A percentile compares a stretch with the other conserved stretches of the same genome.
These are phyloP conservation scores for Chaetophractus vellerosus DNA, from an alignment of 2,797 vertebrate genomes.

Conservation along the genomic window DNA sequence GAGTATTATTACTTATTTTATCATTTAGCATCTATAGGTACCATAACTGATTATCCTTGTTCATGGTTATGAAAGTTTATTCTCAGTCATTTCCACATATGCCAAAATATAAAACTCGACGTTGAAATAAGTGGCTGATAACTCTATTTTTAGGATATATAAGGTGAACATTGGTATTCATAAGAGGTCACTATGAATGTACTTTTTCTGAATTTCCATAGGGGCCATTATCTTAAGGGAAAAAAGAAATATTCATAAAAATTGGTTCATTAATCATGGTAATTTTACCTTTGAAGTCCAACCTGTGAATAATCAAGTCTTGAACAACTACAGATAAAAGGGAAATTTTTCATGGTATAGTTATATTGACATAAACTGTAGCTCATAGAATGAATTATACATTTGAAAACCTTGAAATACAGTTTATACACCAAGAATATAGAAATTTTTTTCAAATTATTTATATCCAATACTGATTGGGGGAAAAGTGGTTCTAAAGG, in stretches of 20 bases:
- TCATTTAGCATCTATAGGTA: slow-evolving; percentile 22
- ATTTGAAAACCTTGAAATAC: slow-evolving; percentile 38
- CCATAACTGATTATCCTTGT: not conserved
- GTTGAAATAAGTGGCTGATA: slow-evolving; percentile 48
- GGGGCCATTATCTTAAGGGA: slow-evolving; percentile 24
- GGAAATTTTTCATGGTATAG: slow-evolving; percentile 2
- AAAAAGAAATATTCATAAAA: not conserved
- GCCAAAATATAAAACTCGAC: slow-evolving; percentile 33
- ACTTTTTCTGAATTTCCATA: slow-evolving; percentile 39
- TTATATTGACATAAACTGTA: slow-evolving; percentile 50
- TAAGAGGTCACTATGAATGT: slow-evolving; percentile 56
- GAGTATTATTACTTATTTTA: slow-evolving; percentile 21
- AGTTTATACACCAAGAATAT: slow-evolving; percentile 60
- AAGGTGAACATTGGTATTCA: slow-evolving; percentile 52
- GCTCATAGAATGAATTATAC: not conserved
- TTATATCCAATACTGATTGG: slow-evolving; percentile 7
- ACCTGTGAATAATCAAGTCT: slow-evolving; percentile 36
- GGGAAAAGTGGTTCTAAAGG: slow-evolving; percentile 58
- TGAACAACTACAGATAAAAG: slow-evolving; percentile 53
- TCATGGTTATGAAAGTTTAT: slow-evolving; percentile 54
- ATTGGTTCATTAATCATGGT: not conserved
- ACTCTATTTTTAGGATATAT: slow-evolving; percentile 48
- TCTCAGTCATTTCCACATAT: slow-evolving; percentile 53
- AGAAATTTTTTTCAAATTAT: not conserved
- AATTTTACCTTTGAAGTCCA: slow-evolving; percentile 31